These are phyloP conservation scores for Alca torda DNA, from an alignment of 2,797 vertebrate species.

Conservation along the genomic window DNA sequence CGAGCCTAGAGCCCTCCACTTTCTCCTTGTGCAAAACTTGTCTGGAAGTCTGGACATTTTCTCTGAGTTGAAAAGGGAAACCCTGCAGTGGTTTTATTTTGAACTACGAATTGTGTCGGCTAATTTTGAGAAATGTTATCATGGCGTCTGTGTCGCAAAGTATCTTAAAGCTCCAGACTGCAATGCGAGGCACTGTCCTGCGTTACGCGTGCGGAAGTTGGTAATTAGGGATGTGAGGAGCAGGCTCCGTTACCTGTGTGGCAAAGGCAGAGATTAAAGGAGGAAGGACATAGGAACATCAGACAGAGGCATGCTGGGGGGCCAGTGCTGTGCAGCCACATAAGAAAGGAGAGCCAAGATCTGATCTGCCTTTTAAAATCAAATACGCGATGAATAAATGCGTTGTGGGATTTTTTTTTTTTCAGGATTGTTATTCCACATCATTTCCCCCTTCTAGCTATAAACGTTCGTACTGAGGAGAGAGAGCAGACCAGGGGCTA, in stretches of 20 bases:
- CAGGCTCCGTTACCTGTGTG: neutral
- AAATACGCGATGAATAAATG: neutral
- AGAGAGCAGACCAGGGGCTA: neutral
- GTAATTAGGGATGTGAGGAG: neutral
- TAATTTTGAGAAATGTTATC: neutral
- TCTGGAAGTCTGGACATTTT: neutral
- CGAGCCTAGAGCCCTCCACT: neutral
- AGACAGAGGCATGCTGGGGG: neutral
- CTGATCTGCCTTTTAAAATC: slow-evolving; percentile 18
- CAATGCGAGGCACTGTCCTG: neutral
- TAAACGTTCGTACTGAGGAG: neutral
- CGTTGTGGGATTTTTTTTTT: neutral
- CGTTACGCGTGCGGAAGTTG: neutral
- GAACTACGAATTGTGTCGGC: neutral
- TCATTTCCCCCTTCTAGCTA: neutral
- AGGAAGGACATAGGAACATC: neutral
- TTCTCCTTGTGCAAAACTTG: neutral
- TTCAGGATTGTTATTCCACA: neutral
- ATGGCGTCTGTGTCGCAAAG: neutral
- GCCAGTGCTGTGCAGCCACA: neutral
- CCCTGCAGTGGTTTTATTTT: neutral
- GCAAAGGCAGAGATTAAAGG: neutral
- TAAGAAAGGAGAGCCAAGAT: neutral
- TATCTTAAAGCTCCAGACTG: neutral
- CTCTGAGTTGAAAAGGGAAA: neutral